Evolutionary conservation across 2,888 invertebrate genomes (phyloP).

Genomic region (Polyommatus icarus): DNA sequence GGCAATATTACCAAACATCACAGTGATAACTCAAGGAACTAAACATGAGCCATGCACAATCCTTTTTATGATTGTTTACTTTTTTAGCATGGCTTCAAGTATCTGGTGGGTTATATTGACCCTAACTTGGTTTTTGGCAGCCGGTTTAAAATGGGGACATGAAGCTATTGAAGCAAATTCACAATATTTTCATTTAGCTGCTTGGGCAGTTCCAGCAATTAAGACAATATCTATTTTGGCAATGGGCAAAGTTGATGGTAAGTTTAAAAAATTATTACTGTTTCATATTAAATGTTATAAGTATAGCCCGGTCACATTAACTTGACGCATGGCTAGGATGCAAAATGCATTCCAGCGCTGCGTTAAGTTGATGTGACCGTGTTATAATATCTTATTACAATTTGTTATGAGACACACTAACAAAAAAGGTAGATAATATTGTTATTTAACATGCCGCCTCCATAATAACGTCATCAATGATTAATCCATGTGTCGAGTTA

Average conservation of each 20-base stretch:
- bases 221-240: constrained; percentile 97
- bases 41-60: constrained; percentile 93
- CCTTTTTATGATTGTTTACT: constrained; percentile 97
- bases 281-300: background rate
- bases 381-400: too few relatives aligned
- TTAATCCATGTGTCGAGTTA: too few relatives aligned
- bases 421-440: too few relatives aligned
- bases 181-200: constrained; percentile 97
- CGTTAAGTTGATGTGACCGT: too few relatives aligned
- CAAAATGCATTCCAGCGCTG: too few relatives aligned
- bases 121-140: constrained; percentile 97
- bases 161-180: constrained; percentile 99
- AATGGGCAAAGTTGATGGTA: constrained; percentile 97
- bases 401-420: too few relatives aligned
- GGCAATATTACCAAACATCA: constrained; percentile 86
- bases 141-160: constrained; percentile 98
- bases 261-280: constrained; percentile 47
- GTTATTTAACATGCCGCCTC: too few relatives aligned
- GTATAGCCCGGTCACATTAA: too few relatives aligned
- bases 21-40: constrained; percentile 93
- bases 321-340: too few relatives aligned
- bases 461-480: too few relatives aligned
- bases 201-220: constrained; percentile 98
- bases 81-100: constrained; percentile 97
- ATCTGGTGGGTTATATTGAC: constrained; percentile 99